Evolutionary conservation across 2,113 vertebrate species (phyloP).

Genomic region (Pterocles gutturalis): DNA sequence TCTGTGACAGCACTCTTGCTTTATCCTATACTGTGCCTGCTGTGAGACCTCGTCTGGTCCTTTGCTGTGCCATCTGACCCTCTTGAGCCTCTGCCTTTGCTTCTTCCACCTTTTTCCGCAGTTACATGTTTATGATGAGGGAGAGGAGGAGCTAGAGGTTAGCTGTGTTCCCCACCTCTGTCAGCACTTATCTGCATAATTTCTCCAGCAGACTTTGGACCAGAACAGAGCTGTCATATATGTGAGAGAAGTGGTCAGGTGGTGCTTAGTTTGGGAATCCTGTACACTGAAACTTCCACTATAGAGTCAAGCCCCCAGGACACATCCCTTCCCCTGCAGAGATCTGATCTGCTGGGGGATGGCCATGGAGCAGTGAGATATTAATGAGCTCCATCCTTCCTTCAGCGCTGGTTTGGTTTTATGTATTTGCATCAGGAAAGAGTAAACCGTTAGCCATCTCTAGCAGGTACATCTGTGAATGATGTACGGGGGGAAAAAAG

Average conservation of each 20-base stretch:
- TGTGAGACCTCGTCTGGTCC: accelerated
- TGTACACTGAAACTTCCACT: not conserved
- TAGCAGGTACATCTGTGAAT: not conserved
- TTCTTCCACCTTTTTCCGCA: not conserved
- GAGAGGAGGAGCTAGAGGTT: not conserved
- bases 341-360: not conserved
- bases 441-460: not conserved
- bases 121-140: accelerated
- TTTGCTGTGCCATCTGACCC: not conserved
- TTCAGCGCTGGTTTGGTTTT: not conserved
- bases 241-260: not conserved
- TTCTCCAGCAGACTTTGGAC: not conserved
- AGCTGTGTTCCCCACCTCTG: not conserved
- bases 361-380: not conserved
- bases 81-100: not conserved
- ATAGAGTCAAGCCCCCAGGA: not conserved
- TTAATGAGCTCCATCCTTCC: not conserved
- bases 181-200: not conserved
- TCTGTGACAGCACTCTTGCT: not conserved
- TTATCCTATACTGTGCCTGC: not conserved
- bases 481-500: not conserved
- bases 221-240: not conserved
- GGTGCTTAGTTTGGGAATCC: not conserved
- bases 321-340: not conserved
- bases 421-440: not conserved